Percentiles rank a stretch among this genome's conserved stretches.
Evolutionary conservation across 2,113 vertebrate species (phyloP).

Genomic region (Ameiurus melas): DNA sequence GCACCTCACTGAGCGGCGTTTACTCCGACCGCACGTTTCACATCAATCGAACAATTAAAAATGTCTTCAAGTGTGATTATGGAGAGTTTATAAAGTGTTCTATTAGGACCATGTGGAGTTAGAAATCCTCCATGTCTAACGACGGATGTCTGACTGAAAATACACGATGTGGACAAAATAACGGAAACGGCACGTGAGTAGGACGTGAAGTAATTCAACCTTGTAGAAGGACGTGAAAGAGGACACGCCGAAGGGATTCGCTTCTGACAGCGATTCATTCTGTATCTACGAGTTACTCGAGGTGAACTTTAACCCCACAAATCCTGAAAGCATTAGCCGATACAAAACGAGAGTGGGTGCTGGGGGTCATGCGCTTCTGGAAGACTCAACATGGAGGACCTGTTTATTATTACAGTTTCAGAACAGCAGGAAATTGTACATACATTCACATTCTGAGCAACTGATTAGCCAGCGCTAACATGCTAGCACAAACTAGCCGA

Average conservation of each 20-base stretch:
- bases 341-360: not conserved
- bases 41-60: not conserved
- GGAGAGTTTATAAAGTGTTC: not conserved
- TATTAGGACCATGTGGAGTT: not conserved
- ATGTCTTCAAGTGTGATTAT: not conserved
- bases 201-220: not conserved
- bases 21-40: not conserved
- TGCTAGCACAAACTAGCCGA: not conserved
- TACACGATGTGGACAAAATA: constrained; percentile 21
- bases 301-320: not conserved
- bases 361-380: not conserved
- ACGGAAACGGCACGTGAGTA: not conserved
- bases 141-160: not conserved
- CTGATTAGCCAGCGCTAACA: not conserved
- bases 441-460: not conserved
- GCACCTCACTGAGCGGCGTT: not conserved
- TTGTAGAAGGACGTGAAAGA: not conserved
- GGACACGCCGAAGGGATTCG: not conserved
- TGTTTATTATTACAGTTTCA: not conserved
- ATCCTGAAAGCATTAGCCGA: no score
- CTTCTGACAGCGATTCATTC: not conserved
- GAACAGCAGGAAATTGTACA: not conserved
- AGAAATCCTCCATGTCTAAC: not conserved
- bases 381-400: not conserved
- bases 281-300: not conserved